Base-by-base conservation (phyloP, 1,140 invertebrate genomes). In the Pogonus chalceus region DNA sequence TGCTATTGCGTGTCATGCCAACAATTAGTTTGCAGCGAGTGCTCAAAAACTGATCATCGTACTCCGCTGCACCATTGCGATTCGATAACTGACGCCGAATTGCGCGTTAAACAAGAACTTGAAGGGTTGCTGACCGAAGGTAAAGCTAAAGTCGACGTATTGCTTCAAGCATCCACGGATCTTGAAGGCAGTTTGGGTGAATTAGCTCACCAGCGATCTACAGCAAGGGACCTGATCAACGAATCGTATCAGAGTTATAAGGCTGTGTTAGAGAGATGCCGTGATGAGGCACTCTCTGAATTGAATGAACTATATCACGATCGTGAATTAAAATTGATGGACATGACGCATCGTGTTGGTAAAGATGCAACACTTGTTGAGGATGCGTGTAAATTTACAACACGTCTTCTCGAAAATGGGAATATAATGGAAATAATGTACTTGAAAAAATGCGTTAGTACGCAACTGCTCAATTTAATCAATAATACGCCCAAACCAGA, bases 281-380 rank as follows among this genome's bases (percentile, higher is more conserved):
- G 82, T 55, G 88, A 93, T 61, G 81, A 80, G 46, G 72, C 84
- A 18, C 68, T 93, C 1, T 76, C 82, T 55, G 84, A 92, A 64
- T 75, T 95, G 16, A 85, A 87, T 59, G 77, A 80, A 58, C 69
- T 92, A 48, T 91, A 95, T 67, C 87, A 85, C 23, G 80, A 87
- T 62, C 79, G 88, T 58, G 90, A 94, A 70, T 72, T 94, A 2
- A 84, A 86, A 68, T 83, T 92, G 20, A 92, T 92, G 88, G 89
- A 92, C 61, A 74, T 86, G 26, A 86, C 87, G 64, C 83, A 92
- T 80, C 2, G 80, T 84, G 56, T 88, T 85, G 56, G 85, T 83
- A 61, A 85, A 50, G 62, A 67, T 4, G 65, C 67, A 24, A 60
- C 57, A 35, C 61, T 65, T 37, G 60, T 94, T 54, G 86, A 92